Evolutionary conservation across 2,113 vertebrate genomes (phyloP).

Genomic region (Pyrgilauda ruficollis): DNA sequence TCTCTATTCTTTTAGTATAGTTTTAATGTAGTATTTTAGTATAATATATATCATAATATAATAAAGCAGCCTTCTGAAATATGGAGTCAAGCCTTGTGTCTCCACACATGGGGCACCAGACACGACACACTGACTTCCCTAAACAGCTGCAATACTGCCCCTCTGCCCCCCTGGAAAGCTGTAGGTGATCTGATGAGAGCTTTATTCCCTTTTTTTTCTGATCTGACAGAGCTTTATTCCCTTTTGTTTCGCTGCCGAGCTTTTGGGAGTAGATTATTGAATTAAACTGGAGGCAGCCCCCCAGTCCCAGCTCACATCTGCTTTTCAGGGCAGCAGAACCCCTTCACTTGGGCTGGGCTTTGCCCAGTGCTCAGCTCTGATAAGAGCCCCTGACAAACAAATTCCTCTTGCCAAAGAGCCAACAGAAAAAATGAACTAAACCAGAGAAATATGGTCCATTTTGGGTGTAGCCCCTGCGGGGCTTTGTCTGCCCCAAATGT

Average conservation of each 20-base stretch:
- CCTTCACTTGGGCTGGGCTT: neutral
- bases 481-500: neutral
- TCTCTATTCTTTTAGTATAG: too few relatives aligned
- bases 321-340: neutral
- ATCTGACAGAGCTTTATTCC: neutral
- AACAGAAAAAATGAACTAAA: neutral
- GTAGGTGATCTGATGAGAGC: neutral
- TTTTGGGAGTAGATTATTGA: neutral
- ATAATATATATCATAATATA: too few relatives aligned
- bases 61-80: too few relatives aligned
- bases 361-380: neutral
- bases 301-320: neutral
- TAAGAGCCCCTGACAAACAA: neutral
- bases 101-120: too few relatives aligned
- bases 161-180: neutral
- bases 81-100: too few relatives aligned
- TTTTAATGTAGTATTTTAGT: too few relatives aligned
- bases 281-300: neutral
- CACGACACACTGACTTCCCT: fast-evolving
- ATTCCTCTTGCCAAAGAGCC: too few relatives aligned
- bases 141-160: fast-evolving
- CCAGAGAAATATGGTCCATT: neutral
- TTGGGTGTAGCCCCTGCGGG: neutral
- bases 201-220: too few relatives aligned
- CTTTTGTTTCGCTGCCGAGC: neutral